Percentiles rank a stretch among this genome's conserved stretches.
Evolutionary conservation across 2,888 invertebrate genomes (phyloP).

Genomic region (Rapana venosa): DNA sequence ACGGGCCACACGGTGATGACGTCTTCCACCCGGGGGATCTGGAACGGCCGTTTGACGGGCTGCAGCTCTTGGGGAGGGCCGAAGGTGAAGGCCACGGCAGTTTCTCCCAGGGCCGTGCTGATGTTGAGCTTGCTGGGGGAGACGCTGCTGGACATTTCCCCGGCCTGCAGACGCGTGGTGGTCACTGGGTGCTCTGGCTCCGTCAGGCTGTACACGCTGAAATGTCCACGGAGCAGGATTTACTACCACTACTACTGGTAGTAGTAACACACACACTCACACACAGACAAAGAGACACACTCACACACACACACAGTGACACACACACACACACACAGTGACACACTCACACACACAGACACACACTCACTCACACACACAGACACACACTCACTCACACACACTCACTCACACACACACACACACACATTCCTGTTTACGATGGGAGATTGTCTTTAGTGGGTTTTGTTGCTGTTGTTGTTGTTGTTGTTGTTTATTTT

Average conservation of each 20-base stretch:
- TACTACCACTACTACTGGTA: neutral
- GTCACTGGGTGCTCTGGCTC: slow-evolving; percentile 72
- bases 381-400: too few species aligned
- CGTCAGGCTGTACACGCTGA: slow-evolving; percentile 75
- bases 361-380: too few species aligned
- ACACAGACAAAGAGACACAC: neutral
- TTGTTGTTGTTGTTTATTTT: too few species aligned
- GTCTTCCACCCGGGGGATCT: slow-evolving; percentile 32
- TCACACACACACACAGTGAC: neutral
- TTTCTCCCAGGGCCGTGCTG: slow-evolving; percentile 87
- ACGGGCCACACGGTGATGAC: slow-evolving; percentile 83
- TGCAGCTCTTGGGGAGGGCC: slow-evolving; percentile 80
- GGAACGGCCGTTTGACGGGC: slow-evolving; percentile 48
- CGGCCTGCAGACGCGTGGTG: slow-evolving; percentile 59
- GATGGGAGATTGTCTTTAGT: too few species aligned
- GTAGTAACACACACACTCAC: too few species aligned
- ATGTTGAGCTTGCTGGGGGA: slow-evolving; percentile 68
- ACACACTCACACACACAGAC: too few species aligned
- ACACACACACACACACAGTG: too few species aligned
- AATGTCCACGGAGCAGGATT: too few species aligned
- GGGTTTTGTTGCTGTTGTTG: too few species aligned
- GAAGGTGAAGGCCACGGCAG: slow-evolving; percentile 92
- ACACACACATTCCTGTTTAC: too few species aligned
- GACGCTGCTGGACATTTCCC: slow-evolving; percentile 51
- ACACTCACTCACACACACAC: too few species aligned